A percentile compares a stretch with the other conserved stretches of the same genome.
These are phyloP conservation scores for Crypturellus tataupa DNA, from an alignment of 2,797 vertebrate genomes.

Conservation along the genomic window DNA sequence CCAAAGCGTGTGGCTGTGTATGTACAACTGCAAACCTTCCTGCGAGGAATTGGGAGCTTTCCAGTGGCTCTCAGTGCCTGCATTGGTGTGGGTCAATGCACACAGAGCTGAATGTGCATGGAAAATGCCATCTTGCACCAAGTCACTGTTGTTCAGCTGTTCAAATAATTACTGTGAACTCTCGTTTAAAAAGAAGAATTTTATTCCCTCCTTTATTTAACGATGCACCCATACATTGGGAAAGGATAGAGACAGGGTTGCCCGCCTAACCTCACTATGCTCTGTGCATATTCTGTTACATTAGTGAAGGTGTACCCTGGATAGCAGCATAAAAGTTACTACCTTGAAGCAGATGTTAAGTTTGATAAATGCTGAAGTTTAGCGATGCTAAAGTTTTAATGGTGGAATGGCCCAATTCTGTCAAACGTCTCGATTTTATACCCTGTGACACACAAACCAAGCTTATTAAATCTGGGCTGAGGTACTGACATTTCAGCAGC, in stretches of 20 bases:
- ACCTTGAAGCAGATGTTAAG: not conserved
- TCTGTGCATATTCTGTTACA: accelerated
- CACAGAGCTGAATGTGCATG: not conserved
- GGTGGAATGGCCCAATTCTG: not conserved
- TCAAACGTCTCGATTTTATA: slow-evolving; percentile 27
- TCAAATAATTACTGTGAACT: not conserved
- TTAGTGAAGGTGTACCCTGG: not conserved
- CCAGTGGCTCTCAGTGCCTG: slow-evolving; percentile 47
- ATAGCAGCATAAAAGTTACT: not conserved
- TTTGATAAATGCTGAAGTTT: slow-evolving; percentile 7
- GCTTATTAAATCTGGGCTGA: not conserved
- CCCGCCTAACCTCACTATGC: not conserved
- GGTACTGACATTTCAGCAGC: slow-evolving; percentile 2
- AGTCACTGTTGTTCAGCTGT: not conserved
- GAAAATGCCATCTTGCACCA: not conserved
- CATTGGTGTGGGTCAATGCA: not conserved
- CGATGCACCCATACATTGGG: not conserved
- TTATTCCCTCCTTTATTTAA: not conserved
- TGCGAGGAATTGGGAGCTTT: slow-evolving; percentile 33
- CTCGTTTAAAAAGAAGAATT: not conserved
- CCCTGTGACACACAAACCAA: not conserved
- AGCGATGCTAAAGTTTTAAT: not conserved
- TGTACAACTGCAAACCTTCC: not conserved
- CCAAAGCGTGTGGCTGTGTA: not conserved
- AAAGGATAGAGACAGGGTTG: not conserved